These are phyloP conservation scores for Bambusicola thoracicus DNA, from an alignment of 2,113 vertebrate species.

Conservation along the genomic window DNA sequence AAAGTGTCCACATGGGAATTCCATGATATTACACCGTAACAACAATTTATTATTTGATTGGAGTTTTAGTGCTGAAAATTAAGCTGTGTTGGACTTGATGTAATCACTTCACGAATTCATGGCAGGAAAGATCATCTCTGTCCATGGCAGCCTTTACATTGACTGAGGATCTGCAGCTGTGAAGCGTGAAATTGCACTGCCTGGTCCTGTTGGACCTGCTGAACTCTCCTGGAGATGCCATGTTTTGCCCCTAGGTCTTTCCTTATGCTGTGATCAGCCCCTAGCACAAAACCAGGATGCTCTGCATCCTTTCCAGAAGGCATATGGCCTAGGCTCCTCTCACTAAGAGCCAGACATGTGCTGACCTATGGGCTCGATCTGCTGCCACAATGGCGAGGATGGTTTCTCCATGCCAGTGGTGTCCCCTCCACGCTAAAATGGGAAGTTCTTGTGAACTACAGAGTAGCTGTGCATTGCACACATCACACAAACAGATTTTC, in stretches of 20 bases:
- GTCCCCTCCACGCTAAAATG: not conserved
- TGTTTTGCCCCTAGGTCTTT: not conserved
- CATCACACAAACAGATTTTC: not conserved
- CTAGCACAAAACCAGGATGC: not conserved
- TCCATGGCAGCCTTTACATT: not conserved
- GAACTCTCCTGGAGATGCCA: not conserved
- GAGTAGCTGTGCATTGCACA: not conserved
- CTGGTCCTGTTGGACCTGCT: not conserved
- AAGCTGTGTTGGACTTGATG: not conserved
- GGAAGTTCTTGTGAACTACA: not conserved
- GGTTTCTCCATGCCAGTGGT: not conserved
- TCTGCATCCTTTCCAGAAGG: not conserved
- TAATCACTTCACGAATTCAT: not conserved
- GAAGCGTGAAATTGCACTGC: not conserved
- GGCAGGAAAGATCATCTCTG: not conserved
- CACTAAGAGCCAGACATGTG: not conserved
- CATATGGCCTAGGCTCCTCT: not conserved
- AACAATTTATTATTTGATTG: not conserved
- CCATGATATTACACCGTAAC: not conserved
- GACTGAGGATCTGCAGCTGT: fast-evolving
- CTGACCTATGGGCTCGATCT: not conserved
- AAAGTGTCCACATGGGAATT: not conserved
- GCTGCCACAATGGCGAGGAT: not conserved
- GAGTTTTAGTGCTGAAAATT: not conserved
- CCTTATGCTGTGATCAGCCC: fast-evolving